Evolutionary conservation across 1,140 invertebrate species (phyloP), one percentile per base, ranked within the genome.

Genomic region (Bombus vancouverensis): DNA sequence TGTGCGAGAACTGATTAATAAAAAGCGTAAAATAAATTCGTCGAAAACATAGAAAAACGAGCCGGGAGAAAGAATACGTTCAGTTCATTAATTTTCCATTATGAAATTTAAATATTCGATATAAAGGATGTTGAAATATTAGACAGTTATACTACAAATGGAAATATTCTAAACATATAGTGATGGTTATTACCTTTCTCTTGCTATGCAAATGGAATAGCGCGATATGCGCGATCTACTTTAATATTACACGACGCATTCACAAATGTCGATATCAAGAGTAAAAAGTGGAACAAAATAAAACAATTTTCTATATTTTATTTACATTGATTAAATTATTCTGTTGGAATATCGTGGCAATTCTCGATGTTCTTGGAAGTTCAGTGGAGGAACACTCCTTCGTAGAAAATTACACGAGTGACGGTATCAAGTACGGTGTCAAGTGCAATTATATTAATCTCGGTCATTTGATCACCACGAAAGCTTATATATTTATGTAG

Each of bases 351-450:
- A 73, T 73, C 66, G 32, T 34, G 2, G 18, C 32, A 68, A 68
- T 68, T 68, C 8, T 22, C 9, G 18, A 22, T 34, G n/a, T 71
- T 44, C 47, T n/a, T 18, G 47, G 12, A 42, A 28, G 37, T 81
- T 68, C 47, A 53, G 34, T 39, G 65, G 44, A 59, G 9, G 10
- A 72, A 25, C 47, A 72, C 25, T 81, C 1, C 28, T 53, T 34
- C 68, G 42, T 42, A 47, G 42, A 57, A 72, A 81, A 81, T 81
- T 72, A n/a, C 37, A 18, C 32, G 47, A 57, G n/a, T 34, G 32
- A 5, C 8, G 53, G 18, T 37, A 5, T 42, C 37, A 25, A 81
- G 70, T 37, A 34, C 3, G n/a, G n/a, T n/a, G n/a, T n/a, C n/a
- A n/a, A n/a, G n/a, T 6, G 32, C 25, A 37, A 39, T 79, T 68